Conservation (phyloP, 2,113 vertebrate species). For the Hemicordylus capensis region DNA sequence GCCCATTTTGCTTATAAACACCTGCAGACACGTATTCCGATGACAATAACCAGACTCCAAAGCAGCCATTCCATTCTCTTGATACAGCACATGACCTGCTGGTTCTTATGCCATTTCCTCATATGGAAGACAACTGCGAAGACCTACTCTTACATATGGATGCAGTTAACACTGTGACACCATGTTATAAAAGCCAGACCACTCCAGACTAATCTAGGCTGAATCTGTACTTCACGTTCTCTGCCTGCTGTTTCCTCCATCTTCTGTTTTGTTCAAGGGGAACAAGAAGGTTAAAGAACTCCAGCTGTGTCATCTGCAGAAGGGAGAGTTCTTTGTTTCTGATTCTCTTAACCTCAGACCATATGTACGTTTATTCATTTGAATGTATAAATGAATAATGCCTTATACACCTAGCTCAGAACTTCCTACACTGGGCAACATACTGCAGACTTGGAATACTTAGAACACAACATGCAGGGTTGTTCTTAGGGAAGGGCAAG, state of each 20-base stretch:
- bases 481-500: no score
- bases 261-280: background rate
- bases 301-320: background rate
- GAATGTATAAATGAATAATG: no score
- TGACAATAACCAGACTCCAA: background rate
- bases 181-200: background rate
- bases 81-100: background rate
- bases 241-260: background rate
- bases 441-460: no score
- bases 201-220: background rate
- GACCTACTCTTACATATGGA: background rate
- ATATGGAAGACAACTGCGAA: slow-evolving; percentile 2
- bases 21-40: background rate
- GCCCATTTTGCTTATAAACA: background rate
- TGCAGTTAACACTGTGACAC: background rate
- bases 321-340: background rate
- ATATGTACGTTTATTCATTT: background rate
- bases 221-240: background rate
- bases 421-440: no score
- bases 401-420: no score
- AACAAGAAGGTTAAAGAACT: background rate
- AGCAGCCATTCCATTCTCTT: background rate
- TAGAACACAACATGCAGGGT: no score
- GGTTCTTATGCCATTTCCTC: background rate
- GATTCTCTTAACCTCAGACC: no score